Evolutionary conservation across 2,888 invertebrate species (phyloP).

Genomic region (Harmothoe impar): DNA sequence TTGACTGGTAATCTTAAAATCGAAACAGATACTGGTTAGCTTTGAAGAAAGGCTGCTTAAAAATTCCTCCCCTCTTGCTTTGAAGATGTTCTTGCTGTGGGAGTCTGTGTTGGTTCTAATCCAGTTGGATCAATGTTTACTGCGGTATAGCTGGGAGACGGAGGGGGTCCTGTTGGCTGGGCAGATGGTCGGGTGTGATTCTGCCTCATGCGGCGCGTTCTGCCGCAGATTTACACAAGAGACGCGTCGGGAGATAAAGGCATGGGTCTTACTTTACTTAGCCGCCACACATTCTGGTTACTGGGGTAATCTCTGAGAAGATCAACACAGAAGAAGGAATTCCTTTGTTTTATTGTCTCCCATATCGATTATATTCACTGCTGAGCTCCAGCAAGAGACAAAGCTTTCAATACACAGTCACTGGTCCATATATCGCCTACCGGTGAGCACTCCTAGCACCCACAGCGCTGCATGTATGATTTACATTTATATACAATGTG

Average conservation of each 20-base stretch:
- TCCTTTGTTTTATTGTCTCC: background rate
- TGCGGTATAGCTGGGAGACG: slow-evolving; percentile 30
- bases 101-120: slow-evolving; percentile 36
- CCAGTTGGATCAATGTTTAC: slow-evolving; percentile 52
- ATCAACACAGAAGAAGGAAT: slow-evolving; percentile 16
- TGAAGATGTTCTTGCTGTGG: slow-evolving; percentile 32
- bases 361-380: slow-evolving; percentile 4
- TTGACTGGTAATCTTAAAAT: slow-evolving; percentile 62
- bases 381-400: too few relatives aligned
- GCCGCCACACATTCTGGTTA: background rate
- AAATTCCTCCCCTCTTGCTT: slow-evolving; percentile 35
- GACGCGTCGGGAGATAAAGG: background rate
- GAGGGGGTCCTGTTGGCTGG: background rate
- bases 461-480: too few relatives aligned
- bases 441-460: too few relatives aligned
- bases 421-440: too few relatives aligned
- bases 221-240: slow-evolving; percentile 13
- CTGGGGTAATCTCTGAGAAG: slow-evolving; percentile 29
- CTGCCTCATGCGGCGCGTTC: background rate
- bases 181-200: slow-evolving; percentile 41
- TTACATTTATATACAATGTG: too few relatives aligned
- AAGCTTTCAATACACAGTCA: too few relatives aligned
- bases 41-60: slow-evolving; percentile 57
- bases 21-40: slow-evolving; percentile 61
- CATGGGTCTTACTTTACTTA: background rate